phyloP scores from a whole-genome alignment of 2,113 vertebrate genomes.

The Ammodytes dubius region DNA sequence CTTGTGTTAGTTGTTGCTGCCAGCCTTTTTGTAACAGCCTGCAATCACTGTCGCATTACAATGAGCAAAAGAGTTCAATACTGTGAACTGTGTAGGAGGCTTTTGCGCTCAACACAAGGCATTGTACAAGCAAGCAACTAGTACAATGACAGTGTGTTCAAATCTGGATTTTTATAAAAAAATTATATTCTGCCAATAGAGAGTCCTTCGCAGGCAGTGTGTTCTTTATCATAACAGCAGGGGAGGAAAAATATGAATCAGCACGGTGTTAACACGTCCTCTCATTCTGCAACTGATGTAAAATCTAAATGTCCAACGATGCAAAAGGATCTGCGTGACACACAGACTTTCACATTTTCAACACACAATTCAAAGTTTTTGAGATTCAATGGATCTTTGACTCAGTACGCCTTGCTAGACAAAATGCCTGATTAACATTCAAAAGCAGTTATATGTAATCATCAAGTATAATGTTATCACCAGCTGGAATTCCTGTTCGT shows the following conservation, averaged over 20 bases:
- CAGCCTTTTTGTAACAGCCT: background rate
- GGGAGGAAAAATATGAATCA: background rate
- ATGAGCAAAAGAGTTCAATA: constrained; percentile 2
- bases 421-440: background rate
- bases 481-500: constrained; percentile 22
- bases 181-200: background rate
- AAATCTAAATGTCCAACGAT: background rate
- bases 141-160: background rate
- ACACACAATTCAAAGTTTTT: background rate
- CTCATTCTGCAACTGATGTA: background rate
- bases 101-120: background rate
- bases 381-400: background rate
- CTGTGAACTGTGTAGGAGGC: background rate
- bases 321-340: background rate
- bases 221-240: background rate
- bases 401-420: background rate
- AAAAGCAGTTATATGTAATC: background rate
- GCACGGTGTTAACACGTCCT: constrained; percentile 3
- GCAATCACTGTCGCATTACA: background rate
- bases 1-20: background rate
- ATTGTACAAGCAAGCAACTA: constrained; percentile 10
- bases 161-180: background rate
- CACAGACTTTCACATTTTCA: background rate
- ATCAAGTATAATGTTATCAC: too few relatives aligned
- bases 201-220: background rate